Percentiles rank a stretch among this genome's conserved stretches.
Conservation (phyloP, 2,888 invertebrate genomes). For the Limnephilus auricula region DNA sequence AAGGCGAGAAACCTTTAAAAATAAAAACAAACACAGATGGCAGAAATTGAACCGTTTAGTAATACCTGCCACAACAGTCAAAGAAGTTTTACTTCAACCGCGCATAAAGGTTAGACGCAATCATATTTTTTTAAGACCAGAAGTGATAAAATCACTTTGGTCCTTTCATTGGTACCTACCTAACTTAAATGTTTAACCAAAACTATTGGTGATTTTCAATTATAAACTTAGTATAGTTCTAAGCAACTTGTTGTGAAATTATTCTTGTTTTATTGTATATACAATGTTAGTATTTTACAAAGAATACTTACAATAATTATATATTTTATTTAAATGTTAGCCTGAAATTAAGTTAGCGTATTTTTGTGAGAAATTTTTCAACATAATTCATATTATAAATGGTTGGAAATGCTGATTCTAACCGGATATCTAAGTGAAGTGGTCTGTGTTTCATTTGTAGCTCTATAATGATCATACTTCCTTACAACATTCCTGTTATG, state of each 20-base stretch:
- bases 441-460: not conserved
- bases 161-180: not conserved
- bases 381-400: not conserved
- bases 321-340: not conserved
- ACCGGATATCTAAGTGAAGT: not conserved
- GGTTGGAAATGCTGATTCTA: not conserved
- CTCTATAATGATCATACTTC: not conserved
- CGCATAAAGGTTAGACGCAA: no score
- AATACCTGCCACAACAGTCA: no score
- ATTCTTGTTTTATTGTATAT: not conserved
- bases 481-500: not conserved
- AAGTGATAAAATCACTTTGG: not conserved
- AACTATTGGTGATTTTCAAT: constrained; percentile 25
- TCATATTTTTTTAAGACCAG: not conserved
- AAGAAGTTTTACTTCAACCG: no score
- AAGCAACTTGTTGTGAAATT: constrained; percentile 5
- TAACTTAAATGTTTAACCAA: not conserved
- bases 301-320: not conserved
- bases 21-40: no score
- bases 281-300: not conserved
- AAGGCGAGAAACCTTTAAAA: no score
- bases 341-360: not conserved
- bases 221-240: not conserved
- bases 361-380: not conserved
- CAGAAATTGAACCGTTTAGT: no score